Evolutionary conservation across 2,113 vertebrate species (phyloP).

Genomic region (Eubucco bourcierii): DNA sequence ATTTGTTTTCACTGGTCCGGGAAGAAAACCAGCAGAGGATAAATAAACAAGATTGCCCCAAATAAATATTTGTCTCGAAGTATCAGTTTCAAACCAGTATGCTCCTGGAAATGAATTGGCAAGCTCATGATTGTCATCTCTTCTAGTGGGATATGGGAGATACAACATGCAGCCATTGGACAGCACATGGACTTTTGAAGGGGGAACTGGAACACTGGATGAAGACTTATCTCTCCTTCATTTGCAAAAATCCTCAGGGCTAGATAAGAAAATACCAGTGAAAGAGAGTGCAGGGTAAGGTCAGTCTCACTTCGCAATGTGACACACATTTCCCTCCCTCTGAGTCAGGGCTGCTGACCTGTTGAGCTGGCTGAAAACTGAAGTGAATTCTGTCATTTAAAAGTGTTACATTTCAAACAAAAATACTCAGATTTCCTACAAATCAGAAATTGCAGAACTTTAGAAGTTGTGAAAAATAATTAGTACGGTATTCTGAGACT

Average conservation of each 20-base stretch:
- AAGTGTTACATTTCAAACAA: not conserved
- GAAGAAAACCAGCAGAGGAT: conserved; percentile 21
- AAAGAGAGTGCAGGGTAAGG: not conserved
- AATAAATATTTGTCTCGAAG: conserved; percentile 38
- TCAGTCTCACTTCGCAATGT: not conserved
- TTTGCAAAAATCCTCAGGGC: not conserved
- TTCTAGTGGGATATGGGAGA: not conserved
- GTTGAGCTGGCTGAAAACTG: not conserved
- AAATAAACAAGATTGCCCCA: conserved; percentile 28
- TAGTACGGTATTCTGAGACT: not conserved
- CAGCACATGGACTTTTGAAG: not conserved
- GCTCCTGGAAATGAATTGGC: not conserved
- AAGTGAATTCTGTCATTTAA: not conserved
- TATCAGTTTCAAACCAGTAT: not conserved
- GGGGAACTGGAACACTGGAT: not conserved
- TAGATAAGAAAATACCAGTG: not conserved
- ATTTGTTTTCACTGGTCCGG: conserved; percentile 21
- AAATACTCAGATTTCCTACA: not conserved
- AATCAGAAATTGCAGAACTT: not conserved
- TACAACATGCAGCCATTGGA: not conserved
- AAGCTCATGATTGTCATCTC: not conserved
- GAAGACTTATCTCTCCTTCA: not conserved
- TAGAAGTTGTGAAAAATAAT: not conserved
- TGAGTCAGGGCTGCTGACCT: not conserved
- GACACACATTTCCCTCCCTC: not conserved